Evolutionary conservation across 1,140 invertebrate species (phyloP), one percentile per base, ranked within the genome.

Genomic region (Hypsibius dujardini): DNA sequence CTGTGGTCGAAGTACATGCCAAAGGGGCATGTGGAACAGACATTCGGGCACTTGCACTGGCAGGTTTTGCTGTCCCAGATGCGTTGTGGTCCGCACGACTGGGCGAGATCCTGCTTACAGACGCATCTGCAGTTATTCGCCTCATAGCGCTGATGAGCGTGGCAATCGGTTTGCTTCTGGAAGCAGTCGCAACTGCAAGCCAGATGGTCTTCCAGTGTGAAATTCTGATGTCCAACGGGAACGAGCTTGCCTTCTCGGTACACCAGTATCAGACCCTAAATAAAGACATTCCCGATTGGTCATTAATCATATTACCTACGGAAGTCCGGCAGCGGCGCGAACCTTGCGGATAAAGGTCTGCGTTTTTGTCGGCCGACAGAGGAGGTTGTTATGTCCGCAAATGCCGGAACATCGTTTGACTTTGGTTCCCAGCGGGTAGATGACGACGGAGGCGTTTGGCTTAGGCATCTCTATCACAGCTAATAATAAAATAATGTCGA

Each of bases 381-480:
- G 42, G 3, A 67, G 42, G 42, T 67, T 67, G 62, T 12, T 15
- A 67, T 67, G 62, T 12, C 62, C 62, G 42, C 62, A 67, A 42
- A 67, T 42, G 12, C 62, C 62, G 12, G 62, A 15, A 45, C 62
- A 67, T 15, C 62, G 12, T 42, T 67, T 67, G 12, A 67, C 62
- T 67, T 67, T 67, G 42, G 62, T 67, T 45, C 62, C 62, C 12
- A 42, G 12, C 12, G 62, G 62, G 45, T 67, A 67, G 3, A 67
- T 42, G 12, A 67, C 62, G 7, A 15, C 12, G 12, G 62, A 12
- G 12, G 62, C 12, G 45, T 67, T 42, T 42, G 12, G 12, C 7
- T 67, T 67, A 0, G 62, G 62, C 62, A 67, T 67, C 45, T 67
- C 62, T 7, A 67, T 67, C 12, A 67, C 62, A 42, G 62, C 62